Evolutionary conservation across 2,797 vertebrate species (phyloP).

Genomic region (Parauchenoglanis punctatus): DNA sequence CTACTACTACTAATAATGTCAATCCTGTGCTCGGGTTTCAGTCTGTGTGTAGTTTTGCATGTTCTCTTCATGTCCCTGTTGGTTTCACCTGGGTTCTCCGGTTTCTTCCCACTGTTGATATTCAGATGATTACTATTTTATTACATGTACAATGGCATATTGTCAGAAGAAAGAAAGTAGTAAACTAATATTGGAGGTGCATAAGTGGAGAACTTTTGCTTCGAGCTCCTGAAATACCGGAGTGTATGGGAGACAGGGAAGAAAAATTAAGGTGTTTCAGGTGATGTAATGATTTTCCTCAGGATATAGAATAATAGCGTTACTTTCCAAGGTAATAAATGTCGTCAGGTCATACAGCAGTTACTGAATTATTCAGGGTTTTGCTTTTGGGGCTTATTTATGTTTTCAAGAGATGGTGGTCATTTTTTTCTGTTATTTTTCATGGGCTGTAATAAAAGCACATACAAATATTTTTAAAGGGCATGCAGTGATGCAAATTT

Average conservation of each 20-base stretch:
- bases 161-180: slow-evolving; percentile 1
- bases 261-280: slow-evolving; percentile 23
- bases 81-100: neutral
- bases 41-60: neutral
- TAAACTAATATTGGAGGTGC: neutral
- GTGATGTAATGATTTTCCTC: slow-evolving; percentile 35
- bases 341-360: slow-evolving; percentile 41
- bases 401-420: slow-evolving; percentile 10
- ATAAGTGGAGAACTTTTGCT: slow-evolving; percentile 1
- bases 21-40: neutral
- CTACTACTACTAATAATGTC: neutral
- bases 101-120: neutral
- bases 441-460: neutral
- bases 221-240: neutral
- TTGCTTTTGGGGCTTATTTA: slow-evolving; percentile 41
- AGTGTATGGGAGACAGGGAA: neutral
- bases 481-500: neutral
- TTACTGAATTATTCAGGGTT: slow-evolving; percentile 48
- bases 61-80: neutral
- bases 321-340: slow-evolving; percentile 53
- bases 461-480: slow-evolving; percentile 11
- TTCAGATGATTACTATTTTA: neutral
- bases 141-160: neutral
- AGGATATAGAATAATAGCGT: slow-evolving; percentile 44
- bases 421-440: slow-evolving; percentile 9